A percentile compares a stretch with the other conserved stretches of the same genome.
Conservation (phyloP, 2,888 invertebrate genomes). For the Caradrina clavipalpis region DNA sequence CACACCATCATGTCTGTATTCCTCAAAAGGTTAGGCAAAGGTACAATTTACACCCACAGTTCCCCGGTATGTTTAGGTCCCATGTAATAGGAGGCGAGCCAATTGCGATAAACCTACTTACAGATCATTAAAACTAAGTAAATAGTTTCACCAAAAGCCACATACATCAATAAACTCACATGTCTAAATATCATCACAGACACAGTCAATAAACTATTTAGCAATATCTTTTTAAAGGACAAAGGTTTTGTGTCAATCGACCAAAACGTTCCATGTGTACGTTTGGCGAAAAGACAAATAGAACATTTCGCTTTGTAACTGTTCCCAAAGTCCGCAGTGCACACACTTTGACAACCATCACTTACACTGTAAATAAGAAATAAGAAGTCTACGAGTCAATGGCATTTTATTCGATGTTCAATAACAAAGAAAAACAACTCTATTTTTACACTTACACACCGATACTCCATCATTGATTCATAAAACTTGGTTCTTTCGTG, state of each 20-base stretch:
- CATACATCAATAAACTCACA: not conserved
- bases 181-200: slow-evolving; percentile 2
- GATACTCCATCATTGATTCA: slow-evolving; percentile 34
- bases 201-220: slow-evolving; percentile 17
- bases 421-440: slow-evolving; percentile 23
- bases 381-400: slow-evolving; percentile 26
- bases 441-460: slow-evolving; percentile 25
- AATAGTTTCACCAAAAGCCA: not conserved
- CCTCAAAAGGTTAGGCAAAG: no score
- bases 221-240: slow-evolving; percentile 20
- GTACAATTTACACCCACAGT: no score
- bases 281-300: slow-evolving; percentile 30
- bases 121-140: not conserved
- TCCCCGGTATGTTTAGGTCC: no score
- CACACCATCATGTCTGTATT: no score
- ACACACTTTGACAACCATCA: slow-evolving; percentile 32
- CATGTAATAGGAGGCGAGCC: no score
- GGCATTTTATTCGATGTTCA: slow-evolving; percentile 21
- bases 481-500: slow-evolving; percentile 20
- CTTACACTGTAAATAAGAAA: slow-evolving; percentile 22
- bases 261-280: slow-evolving; percentile 12
- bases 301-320: slow-evolving; percentile 33
- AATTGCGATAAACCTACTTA: no score
- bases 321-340: slow-evolving; percentile 23
- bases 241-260: slow-evolving; percentile 23